Percentiles rank a stretch among this genome's conserved stretches.
These are phyloP conservation scores for Penaeus chinensis DNA, from an alignment of 1,140 invertebrate genomes.

Conservation along the genomic window DNA sequence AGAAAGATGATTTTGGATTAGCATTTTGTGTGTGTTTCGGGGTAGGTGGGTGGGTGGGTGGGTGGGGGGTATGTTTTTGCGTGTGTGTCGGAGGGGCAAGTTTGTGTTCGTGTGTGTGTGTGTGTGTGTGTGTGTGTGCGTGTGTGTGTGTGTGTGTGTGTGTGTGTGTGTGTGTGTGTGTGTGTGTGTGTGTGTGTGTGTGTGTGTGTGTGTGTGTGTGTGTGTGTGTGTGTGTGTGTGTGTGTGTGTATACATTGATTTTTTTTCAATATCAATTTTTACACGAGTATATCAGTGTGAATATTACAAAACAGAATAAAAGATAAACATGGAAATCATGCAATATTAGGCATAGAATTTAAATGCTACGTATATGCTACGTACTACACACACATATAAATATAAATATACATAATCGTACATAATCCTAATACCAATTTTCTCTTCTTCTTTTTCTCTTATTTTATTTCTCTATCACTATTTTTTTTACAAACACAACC, in stretches of 20 bases:
- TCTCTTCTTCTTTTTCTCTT: no score
- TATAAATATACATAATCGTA: no score
- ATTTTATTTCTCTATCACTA: neutral
- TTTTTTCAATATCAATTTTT: no score
- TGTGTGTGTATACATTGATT: neutral
- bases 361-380: no score
- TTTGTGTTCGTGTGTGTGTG: neutral
- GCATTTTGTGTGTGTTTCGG: neutral
- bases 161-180: constrained; percentile 15
- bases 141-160: neutral
- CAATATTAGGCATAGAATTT: no score
- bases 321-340: no score
- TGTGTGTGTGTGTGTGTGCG: neutral
- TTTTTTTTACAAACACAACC: neutral
- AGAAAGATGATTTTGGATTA: neutral
- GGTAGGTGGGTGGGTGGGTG: neutral
- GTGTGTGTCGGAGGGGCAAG: neutral
- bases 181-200: neutral
- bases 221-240: constrained; percentile 38
- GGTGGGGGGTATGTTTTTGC: neutral
- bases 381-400: no score
- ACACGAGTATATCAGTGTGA: neutral
- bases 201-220: constrained; percentile 32
- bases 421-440: no score
- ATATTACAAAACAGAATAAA: no score